These are phyloP conservation scores for Acropternis orthonyx DNA, from an alignment of 2,797 vertebrate species.

Conservation along the genomic window DNA sequence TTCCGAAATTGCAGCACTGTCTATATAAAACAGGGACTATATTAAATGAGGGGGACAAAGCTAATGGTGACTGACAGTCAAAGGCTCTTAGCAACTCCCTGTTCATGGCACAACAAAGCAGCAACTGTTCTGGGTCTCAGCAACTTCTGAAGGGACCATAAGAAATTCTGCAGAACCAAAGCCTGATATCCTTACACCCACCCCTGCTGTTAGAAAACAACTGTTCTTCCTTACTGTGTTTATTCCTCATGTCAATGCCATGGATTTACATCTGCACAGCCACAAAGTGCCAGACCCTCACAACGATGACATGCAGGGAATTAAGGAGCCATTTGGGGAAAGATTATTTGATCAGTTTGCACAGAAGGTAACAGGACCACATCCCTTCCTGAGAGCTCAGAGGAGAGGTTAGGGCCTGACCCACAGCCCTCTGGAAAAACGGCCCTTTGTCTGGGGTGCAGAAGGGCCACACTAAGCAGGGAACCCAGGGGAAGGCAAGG, in stretches of 20 bases:
- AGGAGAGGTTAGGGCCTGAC: slow-evolving; percentile 14
- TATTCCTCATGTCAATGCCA: neutral
- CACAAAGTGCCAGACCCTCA: neutral
- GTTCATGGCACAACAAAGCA: slow-evolving; percentile 4
- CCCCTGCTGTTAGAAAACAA: neutral
- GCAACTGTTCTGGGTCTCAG: neutral
- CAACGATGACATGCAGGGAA: neutral
- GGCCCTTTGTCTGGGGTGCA: slow-evolving; percentile 28
- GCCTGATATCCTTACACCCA: neutral
- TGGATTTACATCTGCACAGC: neutral
- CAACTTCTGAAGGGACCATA: neutral
- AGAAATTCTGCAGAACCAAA: neutral
- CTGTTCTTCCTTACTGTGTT: neutral
- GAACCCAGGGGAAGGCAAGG: slow-evolving; percentile 22
- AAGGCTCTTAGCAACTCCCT: neutral
- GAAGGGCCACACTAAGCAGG: neutral
- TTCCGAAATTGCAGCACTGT: neutral
- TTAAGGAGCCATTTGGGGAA: neutral
- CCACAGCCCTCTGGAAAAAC: slow-evolving; percentile 28
- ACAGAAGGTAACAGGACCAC: neutral
- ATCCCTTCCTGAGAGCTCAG: neutral
- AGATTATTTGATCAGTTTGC: neutral
- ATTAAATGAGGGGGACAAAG: neutral
- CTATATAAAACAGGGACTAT: neutral
- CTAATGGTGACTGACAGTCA: neutral